These are phyloP conservation scores for Brachionus asplanchnoidis DNA, from an alignment of 1,140 invertebrate species.

Conservation along the genomic window DNA sequence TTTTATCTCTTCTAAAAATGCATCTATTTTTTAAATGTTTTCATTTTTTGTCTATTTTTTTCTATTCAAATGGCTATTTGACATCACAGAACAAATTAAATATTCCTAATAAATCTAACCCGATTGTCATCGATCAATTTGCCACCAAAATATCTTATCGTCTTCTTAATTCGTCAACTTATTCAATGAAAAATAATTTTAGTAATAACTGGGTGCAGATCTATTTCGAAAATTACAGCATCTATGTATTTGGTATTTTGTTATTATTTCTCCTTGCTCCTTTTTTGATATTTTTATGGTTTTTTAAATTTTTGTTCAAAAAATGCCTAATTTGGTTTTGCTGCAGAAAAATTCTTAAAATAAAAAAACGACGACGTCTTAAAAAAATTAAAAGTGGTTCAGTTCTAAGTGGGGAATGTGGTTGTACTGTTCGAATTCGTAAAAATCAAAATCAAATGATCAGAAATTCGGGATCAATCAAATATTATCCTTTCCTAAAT, in stretches of 20 bases:
- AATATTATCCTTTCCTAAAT: neutral
- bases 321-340: neutral
- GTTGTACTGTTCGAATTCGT: neutral
- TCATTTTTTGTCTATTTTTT: neutral
- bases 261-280: neutral
- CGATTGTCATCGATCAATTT: neutral
- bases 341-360: neutral
- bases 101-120: neutral
- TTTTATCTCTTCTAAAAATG: neutral
- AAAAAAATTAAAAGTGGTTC: neutral
- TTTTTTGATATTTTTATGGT: neutral
- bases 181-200: constrained; percentile 4
- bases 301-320: constrained; percentile 12
- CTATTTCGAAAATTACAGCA: neutral
- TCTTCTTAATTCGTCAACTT: neutral
- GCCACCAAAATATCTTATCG: neutral
- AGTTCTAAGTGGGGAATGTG: constrained; percentile 7
- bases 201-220: neutral
- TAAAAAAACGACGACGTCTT: neutral
- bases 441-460: neutral
- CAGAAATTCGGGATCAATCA: neutral
- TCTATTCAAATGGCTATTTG: neutral
- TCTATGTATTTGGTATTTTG: neutral
- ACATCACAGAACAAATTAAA: neutral
- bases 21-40: neutral